phyloP scores from a whole-genome alignment of 2,888 invertebrate species.

The Strigamia crassipes region DNA sequence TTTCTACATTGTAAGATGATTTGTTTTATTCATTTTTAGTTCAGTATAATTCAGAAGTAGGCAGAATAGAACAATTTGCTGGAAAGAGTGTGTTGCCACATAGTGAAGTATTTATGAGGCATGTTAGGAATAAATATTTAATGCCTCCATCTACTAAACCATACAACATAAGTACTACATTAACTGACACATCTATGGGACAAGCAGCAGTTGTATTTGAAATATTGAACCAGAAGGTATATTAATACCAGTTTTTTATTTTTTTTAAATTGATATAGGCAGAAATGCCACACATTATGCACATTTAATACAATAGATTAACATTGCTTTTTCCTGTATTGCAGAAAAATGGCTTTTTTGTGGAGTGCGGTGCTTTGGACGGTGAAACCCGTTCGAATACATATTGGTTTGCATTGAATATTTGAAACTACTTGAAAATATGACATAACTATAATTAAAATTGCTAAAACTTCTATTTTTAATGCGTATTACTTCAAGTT shows the following conservation, averaged over 20 bases:
- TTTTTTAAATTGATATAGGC: too few species aligned
- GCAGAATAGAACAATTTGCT: too few species aligned
- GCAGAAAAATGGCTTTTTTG: constrained; percentile 69
- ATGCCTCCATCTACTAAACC: constrained; percentile 51
- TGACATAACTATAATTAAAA: too few species aligned
- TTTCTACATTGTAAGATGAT: too few species aligned
- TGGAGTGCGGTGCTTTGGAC: constrained; percentile 70
- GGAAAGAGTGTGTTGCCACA: neutral
- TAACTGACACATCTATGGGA: constrained; percentile 60
- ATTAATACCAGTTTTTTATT: too few species aligned
- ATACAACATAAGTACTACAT: constrained; percentile 53
- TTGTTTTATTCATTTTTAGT: too few species aligned
- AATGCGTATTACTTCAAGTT: too few species aligned
- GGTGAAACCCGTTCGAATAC: constrained; percentile 61
- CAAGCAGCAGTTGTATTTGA: constrained; percentile 57
- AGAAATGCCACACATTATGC: too few species aligned
- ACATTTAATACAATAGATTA: too few species aligned
- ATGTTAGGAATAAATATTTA: constrained; percentile 30
- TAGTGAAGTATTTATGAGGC: neutral
- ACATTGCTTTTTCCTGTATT: constrained; percentile 60
- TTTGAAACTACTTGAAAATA: neutral
- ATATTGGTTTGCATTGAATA: neutral
- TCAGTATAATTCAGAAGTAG: too few species aligned
- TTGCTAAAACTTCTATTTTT: too few species aligned
- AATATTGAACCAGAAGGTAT: constrained; percentile 59